Percentiles rank a stretch among this genome's conserved stretches.
These are phyloP conservation scores for Apoda limacodes DNA, from an alignment of 2,888 invertebrate species.

Conservation along the genomic window DNA sequence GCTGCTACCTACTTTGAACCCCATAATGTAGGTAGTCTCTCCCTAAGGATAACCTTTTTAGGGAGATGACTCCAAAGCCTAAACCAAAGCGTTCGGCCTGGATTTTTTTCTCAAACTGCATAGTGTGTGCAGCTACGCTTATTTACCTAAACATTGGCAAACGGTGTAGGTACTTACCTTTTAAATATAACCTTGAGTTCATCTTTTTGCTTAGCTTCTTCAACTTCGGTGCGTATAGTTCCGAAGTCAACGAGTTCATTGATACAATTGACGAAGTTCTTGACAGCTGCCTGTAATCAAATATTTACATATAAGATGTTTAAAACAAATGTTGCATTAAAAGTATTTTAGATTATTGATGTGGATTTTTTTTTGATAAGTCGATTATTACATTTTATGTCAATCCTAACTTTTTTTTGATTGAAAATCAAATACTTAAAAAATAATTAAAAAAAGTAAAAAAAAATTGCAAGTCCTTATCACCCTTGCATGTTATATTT, in stretches of 20 bases:
- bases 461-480: background rate
- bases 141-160: too few species aligned
- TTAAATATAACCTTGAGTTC: constrained; percentile 80
- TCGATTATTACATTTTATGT: background rate
- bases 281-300: constrained; percentile 47
- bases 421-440: background rate
- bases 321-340: too few species aligned
- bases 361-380: background rate
- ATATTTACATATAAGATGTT: too few species aligned
- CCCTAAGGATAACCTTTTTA: too few species aligned
- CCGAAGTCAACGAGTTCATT: constrained; percentile 71
- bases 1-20: too few species aligned
- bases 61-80: too few species aligned
- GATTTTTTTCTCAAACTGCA: too few species aligned
- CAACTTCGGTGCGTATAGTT: constrained; percentile 74
- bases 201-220: constrained; percentile 77
- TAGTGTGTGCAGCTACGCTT: too few species aligned
- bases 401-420: background rate
- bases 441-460: background rate
- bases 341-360: too few species aligned
- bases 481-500: too few species aligned
- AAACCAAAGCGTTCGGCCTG: too few species aligned
- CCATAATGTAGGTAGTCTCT: too few species aligned
- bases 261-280: constrained; percentile 66
- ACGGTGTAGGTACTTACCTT: constrained; percentile 47